Conservation (phyloP, 23 tunicate species). For the Clavelina lepadiformis region DNA sequence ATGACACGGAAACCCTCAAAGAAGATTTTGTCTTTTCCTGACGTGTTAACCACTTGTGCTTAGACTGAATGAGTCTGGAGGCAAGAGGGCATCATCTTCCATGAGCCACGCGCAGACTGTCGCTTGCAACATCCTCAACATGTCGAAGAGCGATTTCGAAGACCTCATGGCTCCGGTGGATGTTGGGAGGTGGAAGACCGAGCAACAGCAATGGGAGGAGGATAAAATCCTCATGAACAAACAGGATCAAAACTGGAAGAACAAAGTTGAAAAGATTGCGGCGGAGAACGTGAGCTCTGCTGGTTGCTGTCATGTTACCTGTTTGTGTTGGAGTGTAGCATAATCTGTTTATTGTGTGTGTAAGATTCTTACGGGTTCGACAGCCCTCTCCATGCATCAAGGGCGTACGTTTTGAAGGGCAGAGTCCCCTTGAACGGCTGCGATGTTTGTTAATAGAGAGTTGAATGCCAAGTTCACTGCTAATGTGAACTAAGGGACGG, state of each 20-base stretch:
- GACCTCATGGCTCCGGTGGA: constrained; percentile 94
- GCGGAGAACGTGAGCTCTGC: constrained; percentile 51
- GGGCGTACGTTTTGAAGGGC: too few species aligned
- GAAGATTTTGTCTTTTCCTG: not conserved
- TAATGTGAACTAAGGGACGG: too few species aligned
- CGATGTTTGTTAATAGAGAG: too few species aligned
- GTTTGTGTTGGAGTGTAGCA: too few species aligned
- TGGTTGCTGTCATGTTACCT: too few species aligned
- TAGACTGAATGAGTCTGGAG: constrained; percentile 6
- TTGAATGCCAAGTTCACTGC: too few species aligned
- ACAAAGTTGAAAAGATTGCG: constrained; percentile 77
- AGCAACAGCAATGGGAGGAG: constrained; percentile 22
- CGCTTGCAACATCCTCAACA: constrained; percentile 87
- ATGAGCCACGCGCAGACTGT: constrained; percentile 80
- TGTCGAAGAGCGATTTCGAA: constrained; percentile 76
- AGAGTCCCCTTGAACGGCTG: too few species aligned
- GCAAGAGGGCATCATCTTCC: constrained; percentile 28
- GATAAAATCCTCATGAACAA: constrained; percentile 19
- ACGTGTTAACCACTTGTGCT: too few species aligned
- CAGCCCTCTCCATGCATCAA: too few species aligned
- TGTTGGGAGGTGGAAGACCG: constrained; percentile 26
- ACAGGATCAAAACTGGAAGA: constrained; percentile 58
- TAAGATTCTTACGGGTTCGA: too few species aligned
- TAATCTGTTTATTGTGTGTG: too few species aligned
- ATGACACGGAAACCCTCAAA: too few species aligned